phyloP scores from a whole-genome alignment of 2,113 vertebrate genomes.

The Spermophilus dauricus region DNA sequence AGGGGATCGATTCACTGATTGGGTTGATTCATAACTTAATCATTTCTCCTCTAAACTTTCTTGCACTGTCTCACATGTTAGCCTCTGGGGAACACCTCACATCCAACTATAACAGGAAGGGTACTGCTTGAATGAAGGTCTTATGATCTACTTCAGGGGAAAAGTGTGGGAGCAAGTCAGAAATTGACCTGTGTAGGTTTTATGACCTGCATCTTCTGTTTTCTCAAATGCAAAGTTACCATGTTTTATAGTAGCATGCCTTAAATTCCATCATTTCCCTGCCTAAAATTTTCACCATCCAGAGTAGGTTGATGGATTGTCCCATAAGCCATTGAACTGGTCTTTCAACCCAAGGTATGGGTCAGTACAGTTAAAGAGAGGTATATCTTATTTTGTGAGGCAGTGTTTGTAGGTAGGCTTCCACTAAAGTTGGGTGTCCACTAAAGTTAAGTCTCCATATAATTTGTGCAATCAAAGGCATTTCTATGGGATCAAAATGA shows the following conservation, averaged over 20 bases:
- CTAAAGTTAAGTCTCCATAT: not conserved
- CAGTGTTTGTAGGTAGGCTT: not conserved
- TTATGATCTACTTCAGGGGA: not conserved
- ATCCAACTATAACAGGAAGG: not conserved
- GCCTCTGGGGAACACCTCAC: too few species aligned
- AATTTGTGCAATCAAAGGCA: not conserved
- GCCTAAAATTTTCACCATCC: not conserved
- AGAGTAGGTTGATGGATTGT: not conserved
- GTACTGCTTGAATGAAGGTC: not conserved
- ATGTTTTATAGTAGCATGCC: not conserved
- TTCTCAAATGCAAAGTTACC: not conserved
- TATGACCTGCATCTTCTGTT: not conserved
- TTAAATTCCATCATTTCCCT: not conserved
- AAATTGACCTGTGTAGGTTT: not conserved
- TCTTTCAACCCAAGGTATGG: not conserved
- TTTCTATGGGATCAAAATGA: not conserved
- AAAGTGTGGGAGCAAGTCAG: not conserved
- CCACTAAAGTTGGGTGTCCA: not conserved
- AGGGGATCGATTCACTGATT: too few species aligned
- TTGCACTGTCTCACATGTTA: too few species aligned
- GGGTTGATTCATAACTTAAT: too few species aligned
- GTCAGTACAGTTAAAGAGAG: not conserved
- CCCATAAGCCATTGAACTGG: not conserved
- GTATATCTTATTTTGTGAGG: not conserved
- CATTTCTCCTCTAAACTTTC: too few species aligned